Percentiles rank a stretch among this genome's conserved stretches.
These are phyloP conservation scores for Helicoverpa assulta DNA, from an alignment of 2,888 invertebrate species.

Conservation along the genomic window DNA sequence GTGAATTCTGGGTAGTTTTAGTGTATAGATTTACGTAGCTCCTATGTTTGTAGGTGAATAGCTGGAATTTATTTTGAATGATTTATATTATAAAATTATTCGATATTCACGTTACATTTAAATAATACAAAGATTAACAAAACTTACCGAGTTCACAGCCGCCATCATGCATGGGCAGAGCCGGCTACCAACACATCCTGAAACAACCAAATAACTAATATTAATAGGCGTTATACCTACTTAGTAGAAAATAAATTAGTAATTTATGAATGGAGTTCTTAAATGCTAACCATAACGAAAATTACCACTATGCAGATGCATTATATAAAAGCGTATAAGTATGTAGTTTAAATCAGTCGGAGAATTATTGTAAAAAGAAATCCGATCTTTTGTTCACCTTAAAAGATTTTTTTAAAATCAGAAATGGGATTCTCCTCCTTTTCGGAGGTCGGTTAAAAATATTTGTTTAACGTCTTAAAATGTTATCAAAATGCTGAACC, in stretches of 20 bases:
- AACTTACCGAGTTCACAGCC: slow-evolving; percentile 92
- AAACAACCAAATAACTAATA: slow-evolving; percentile 72
- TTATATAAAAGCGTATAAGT: too few relatives aligned
- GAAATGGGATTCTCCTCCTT: too few relatives aligned
- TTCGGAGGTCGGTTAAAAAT: too few relatives aligned
- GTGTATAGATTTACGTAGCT: slow-evolving; percentile 2
- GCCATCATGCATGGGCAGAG: slow-evolving; percentile 89
- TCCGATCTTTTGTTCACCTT: background rate
- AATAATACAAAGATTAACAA: background rate
- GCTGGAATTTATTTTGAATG: background rate
- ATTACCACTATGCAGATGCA: too few relatives aligned
- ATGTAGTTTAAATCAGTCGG: too few relatives aligned
- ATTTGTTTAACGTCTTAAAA: background rate
- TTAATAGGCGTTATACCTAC: slow-evolving; percentile 7
- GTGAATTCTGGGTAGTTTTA: slow-evolving; percentile 6
- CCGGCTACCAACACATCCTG: slow-evolving; percentile 82
- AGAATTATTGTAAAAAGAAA: too few relatives aligned
- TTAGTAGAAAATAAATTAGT: too few relatives aligned
- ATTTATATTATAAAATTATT: background rate
- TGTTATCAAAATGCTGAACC: background rate
- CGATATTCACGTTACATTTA: too few relatives aligned
- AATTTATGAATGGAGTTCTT: too few relatives aligned
- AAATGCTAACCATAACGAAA: too few relatives aligned
- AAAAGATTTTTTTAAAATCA: background rate
- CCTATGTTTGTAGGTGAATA: slow-evolving; percentile 2